Percentiles rank a stretch among this genome's conserved stretches.
Evolutionary conservation across 1,140 invertebrate species (phyloP).

Genomic region (Contarinia nasturtii): DNA sequence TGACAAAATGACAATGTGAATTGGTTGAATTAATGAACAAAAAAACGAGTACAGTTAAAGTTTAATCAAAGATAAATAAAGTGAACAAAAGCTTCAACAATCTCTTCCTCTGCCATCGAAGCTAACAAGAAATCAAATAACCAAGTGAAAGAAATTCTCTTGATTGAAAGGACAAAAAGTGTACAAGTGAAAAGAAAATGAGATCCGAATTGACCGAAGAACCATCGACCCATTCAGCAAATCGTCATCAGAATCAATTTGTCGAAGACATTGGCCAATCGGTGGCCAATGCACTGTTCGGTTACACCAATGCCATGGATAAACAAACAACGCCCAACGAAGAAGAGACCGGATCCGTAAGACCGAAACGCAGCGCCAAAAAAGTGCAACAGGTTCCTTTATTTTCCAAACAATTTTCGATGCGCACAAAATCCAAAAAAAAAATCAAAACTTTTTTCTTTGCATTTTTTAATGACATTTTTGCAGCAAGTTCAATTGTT

Average conservation of each 20-base stretch:
- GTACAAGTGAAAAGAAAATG: not conserved
- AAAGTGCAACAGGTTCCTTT: not conserved
- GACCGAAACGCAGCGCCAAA: not conserved
- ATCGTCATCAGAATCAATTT: not conserved
- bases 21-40: no score
- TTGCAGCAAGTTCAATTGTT: constrained; percentile 23
- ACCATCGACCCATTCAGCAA: not conserved
- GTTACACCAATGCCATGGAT: not conserved
- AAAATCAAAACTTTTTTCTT: no score
- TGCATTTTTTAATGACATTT: no score
- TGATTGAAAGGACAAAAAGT: no score
- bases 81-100: no score
- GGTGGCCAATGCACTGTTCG: not conserved
- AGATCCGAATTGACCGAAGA: not conserved
- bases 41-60: no score
- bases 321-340: not conserved
- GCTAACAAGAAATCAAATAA: no score
- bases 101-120: no score
- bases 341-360: not conserved
- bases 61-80: no score
- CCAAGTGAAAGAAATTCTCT: no score
- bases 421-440: no score
- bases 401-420: not conserved
- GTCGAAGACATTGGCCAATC: constrained; percentile 1
- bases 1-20: no score